Base-by-base conservation (phyloP, 2,113 vertebrate genomes). In the Solea senegalensis region DNA sequence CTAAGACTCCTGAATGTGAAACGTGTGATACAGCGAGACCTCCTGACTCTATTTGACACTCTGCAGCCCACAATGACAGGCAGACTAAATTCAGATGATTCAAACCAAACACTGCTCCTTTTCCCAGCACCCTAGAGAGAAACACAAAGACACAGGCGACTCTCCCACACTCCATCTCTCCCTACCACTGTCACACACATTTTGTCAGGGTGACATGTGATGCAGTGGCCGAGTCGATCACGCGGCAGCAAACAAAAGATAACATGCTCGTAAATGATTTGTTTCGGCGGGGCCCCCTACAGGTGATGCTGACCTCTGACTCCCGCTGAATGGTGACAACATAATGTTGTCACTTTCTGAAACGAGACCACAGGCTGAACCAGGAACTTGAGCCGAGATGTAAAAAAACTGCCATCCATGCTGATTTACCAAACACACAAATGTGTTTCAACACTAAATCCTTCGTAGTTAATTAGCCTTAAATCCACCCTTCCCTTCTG, bases 161-260 rank as follows among this genome's bases (percentile, higher is more conserved):
- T 69, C 80, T 86, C 74, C 83, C 80, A 84, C 85, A 86, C 75
- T 80, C 53, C 62, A 39, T 69, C 75, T 74, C 71, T 49, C 67
- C 61, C 39, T 9, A 55, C 45, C 56, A 28, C 69, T 57, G 40
- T 64, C 9, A 56, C 72, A 62, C 65, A 64, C 50, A 69, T 55
- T 78, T 72, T 61, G 51, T 46, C 51, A 65, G 60, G 26, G 16
- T 73, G 81, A 75, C 76, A 56, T 76, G 58, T 76, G 72, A 78
- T 82, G 61, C 28, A 78, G 55, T 72, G 66, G 44, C 69, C 73
- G 65, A 74, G 85, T 81, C 57, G 83, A 86, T 72, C 74, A 63
- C 74, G 64, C 71, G 4, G 43, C 53, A 57, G 56, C 16, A 82
- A 78, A 83, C 80, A 78, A 83, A 86, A 78, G 75, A 67, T 58